Evolutionary conservation across 2,113 vertebrate genomes (phyloP).

Genomic region (Esox niger): DNA sequence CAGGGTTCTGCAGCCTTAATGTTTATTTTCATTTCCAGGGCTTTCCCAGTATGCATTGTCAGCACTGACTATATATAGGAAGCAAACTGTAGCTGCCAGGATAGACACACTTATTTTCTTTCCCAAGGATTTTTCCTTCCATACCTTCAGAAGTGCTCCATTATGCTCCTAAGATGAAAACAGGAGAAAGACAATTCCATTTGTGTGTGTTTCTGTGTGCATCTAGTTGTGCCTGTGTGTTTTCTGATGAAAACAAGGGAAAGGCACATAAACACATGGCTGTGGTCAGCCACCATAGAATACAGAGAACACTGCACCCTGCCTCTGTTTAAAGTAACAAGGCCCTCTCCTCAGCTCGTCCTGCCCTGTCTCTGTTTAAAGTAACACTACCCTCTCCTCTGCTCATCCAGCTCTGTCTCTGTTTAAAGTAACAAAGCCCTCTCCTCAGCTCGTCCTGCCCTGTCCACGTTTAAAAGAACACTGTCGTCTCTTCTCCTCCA

Average conservation of each 20-base stretch:
- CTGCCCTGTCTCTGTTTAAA: neutral
- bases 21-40: conserved; percentile 29
- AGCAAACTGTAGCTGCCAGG: conserved; percentile 20
- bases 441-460: neutral
- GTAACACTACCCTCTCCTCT: neutral
- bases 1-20: conserved; percentile 1
- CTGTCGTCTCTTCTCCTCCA: conserved; percentile 15
- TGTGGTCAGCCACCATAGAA: conserved; percentile 23
- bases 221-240: neutral
- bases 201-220: conserved; percentile 1
- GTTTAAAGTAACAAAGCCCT: neutral
- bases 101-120: conserved; percentile 1
- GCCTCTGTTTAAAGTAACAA: neutral
- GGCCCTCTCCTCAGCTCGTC: neutral
- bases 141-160: neutral
- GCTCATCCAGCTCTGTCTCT: neutral
- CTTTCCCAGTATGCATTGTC: conserved; percentile 22
- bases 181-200: too few relatives aligned
- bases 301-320: conserved; percentile 3
- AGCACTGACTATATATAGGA: conserved; percentile 33
- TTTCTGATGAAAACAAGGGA: conserved; percentile 16
- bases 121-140: conserved; percentile 22
- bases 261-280: conserved; percentile 29
- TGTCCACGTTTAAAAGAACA: too few relatives aligned
- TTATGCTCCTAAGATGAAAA: conserved; percentile 3